These are phyloP conservation scores for Lymantria monacha DNA, from an alignment of 2,888 invertebrate genomes.

Conservation along the genomic window DNA sequence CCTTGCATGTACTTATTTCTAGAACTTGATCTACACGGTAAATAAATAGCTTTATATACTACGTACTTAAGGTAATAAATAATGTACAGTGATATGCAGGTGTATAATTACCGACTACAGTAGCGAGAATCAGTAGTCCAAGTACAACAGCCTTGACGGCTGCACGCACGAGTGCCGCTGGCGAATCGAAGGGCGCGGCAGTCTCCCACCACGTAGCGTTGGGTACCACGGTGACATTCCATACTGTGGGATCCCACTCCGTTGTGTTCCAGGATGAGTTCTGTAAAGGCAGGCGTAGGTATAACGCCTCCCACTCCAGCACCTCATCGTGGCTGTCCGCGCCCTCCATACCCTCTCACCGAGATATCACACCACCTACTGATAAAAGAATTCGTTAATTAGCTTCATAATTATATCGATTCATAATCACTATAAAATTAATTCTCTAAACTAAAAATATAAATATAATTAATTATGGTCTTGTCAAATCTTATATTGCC, in stretches of 20 bases:
- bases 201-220: constrained; percentile 68
- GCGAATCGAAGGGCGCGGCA: constrained; percentile 73
- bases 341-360: constrained; percentile 78
- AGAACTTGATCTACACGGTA: too few relatives aligned
- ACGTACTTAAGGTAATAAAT: too few relatives aligned
- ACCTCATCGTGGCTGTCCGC: constrained; percentile 67
- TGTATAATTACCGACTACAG: constrained; percentile 80
- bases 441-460: too few relatives aligned
- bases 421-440: too few relatives aligned
- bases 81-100: background rate
- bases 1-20: too few relatives aligned
- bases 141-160: constrained; percentile 83
- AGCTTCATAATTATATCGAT: background rate
- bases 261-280: constrained; percentile 65
- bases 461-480: too few relatives aligned
- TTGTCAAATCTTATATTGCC: too few relatives aligned
- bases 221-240: constrained; percentile 60
- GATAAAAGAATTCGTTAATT: constrained; percentile 1
- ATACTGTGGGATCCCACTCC: constrained; percentile 55
- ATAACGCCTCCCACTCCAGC: constrained; percentile 72
- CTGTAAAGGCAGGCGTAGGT: constrained; percentile 57
- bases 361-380: constrained; percentile 59
- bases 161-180: constrained; percentile 82
- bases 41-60: too few relatives aligned
- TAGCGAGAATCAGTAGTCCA: constrained; percentile 83